Conservation (phyloP, 2,797 vertebrate genomes). For the Lerista edwardsae region DNA sequence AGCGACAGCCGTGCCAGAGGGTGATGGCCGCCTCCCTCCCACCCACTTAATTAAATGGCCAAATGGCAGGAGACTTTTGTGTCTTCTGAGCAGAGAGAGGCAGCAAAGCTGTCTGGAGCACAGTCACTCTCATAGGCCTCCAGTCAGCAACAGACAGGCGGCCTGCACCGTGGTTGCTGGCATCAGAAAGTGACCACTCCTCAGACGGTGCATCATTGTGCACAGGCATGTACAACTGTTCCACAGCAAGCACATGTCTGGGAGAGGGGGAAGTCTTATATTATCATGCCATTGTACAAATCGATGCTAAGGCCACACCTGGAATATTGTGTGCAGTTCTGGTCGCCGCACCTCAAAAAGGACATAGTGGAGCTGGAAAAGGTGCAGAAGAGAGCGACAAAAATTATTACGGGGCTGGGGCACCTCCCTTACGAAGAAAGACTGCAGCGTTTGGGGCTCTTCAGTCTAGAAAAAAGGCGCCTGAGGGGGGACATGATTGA, state of each 20-base stretch:
- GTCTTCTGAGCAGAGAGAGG: neutral
- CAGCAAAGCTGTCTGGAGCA: neutral
- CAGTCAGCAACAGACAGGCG: neutral
- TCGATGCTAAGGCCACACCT: too few species aligned
- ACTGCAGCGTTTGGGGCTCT: too few species aligned
- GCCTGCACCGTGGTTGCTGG: neutral
- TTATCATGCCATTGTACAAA: too few species aligned
- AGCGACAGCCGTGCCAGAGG: neutral
- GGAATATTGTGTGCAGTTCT: too few species aligned
- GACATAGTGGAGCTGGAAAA: too few species aligned
- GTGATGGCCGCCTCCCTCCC: neutral
- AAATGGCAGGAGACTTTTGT: neutral
- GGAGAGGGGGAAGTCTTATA: neutral
- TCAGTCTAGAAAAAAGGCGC: too few species aligned
- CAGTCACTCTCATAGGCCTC: neutral
- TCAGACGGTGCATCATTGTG: too few species aligned
- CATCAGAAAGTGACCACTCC: neutral
- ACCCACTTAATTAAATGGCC: constrained; percentile 11
- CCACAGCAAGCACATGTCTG: neutral
- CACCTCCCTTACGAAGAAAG: too few species aligned
- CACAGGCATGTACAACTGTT: neutral
- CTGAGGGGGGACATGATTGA: too few species aligned
- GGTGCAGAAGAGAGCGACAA: too few species aligned
- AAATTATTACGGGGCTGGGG: too few species aligned
- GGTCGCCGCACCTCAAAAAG: too few species aligned